Evolutionary conservation across 2,888 invertebrate species (phyloP).

Genomic region (Mythimna albipuncta): DNA sequence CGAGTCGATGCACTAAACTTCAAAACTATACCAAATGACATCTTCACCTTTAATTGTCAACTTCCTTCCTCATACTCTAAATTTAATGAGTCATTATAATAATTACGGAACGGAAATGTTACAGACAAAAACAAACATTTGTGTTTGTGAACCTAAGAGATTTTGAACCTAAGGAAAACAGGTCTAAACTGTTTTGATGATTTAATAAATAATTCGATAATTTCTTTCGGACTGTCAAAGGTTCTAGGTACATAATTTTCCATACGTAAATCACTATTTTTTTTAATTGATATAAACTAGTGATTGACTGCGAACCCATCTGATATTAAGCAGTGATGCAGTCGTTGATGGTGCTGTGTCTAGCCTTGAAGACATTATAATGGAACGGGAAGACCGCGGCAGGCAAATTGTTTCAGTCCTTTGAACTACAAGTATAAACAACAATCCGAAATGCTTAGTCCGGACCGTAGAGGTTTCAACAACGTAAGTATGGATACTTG

Average conservation of each 20-base stretch:
- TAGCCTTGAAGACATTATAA: no score
- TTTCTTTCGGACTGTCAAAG: not conserved
- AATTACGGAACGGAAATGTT: constrained; percentile 33
- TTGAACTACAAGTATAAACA: no score
- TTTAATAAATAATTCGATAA: not conserved
- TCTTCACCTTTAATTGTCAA: constrained; percentile 6
- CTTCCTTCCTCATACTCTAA: constrained; percentile 25
- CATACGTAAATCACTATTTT: no score
- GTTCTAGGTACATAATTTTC: not conserved
- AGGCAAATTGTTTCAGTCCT: no score
- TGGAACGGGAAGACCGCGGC: no score
- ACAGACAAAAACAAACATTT: not conserved
- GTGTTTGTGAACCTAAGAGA: not conserved
- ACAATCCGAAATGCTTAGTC: no score
- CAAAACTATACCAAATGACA: constrained; percentile 16
- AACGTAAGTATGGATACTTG: no score
- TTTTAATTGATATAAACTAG: no score
- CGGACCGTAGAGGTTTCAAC: no score
- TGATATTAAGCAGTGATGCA: no score
- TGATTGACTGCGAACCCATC: no score
- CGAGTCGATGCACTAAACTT: constrained; percentile 29
- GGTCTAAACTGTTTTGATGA: not conserved
- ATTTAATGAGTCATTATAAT: constrained; percentile 22
- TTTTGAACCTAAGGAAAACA: not conserved
- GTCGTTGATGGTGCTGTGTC: no score